Conservation (phyloP, 1,140 invertebrate genomes). For the Pectinophora gossypiella region DNA sequence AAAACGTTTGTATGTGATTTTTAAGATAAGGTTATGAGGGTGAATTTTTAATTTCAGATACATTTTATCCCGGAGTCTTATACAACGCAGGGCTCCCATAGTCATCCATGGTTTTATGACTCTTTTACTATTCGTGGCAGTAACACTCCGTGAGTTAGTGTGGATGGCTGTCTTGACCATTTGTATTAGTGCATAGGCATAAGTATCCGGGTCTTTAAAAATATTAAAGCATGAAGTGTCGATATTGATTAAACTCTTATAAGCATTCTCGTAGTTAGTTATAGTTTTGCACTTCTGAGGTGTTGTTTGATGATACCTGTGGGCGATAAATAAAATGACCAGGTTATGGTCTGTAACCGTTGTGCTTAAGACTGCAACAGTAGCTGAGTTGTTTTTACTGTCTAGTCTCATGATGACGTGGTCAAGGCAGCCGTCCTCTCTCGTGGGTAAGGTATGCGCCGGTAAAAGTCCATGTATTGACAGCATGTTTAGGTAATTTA, state of each 20-base stretch:
- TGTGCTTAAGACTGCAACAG: conserved; percentile 8
- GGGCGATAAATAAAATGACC: background rate
- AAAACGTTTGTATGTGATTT: background rate
- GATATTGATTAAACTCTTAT: background rate
- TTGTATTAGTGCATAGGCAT: background rate
- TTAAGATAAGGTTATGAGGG: background rate
- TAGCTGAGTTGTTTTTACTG: background rate
- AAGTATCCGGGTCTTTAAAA: background rate
- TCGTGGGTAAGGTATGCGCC: conserved; percentile 7
- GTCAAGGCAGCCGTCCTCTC: conserved; percentile 5
- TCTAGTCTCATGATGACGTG: conserved; percentile 10
- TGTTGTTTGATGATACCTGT: background rate
- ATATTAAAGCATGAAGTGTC: background rate
- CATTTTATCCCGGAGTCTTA: background rate
- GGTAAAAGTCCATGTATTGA: conserved; percentile 3
- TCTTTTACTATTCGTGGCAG: background rate
- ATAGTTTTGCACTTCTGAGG: background rate
- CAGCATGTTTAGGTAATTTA: background rate
- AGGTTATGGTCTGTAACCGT: conserved; percentile 8
- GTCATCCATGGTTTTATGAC: conserved; percentile 15
- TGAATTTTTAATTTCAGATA: background rate
- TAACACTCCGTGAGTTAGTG: background rate
- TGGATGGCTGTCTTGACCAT: background rate
- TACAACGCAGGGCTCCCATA: background rate
- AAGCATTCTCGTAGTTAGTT: conserved; percentile 4